phyloP scores from a whole-genome alignment of 2,113 vertebrate genomes.

The Tragelaphus strepsiceros region DNA sequence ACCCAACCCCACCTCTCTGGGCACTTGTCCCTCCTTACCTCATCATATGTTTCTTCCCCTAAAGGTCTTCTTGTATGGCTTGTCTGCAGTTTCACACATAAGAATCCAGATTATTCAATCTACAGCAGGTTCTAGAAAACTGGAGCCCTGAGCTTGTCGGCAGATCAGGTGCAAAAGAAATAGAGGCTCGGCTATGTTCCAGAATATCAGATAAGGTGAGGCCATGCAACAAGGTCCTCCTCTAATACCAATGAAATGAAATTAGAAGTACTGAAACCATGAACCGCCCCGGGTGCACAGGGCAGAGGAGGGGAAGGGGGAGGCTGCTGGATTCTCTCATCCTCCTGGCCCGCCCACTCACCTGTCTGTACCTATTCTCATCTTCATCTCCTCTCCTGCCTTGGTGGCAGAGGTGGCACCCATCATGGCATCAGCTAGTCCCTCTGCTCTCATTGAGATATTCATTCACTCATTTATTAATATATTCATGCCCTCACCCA shows the following conservation, averaged over 20 bases:
- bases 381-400: background rate
- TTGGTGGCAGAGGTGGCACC: background rate
- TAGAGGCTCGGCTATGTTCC: background rate
- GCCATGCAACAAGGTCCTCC: background rate
- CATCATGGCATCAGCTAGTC: background rate
- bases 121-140: background rate
- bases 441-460: background rate
- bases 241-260: background rate
- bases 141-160: background rate
- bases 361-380: background rate
- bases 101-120: background rate
- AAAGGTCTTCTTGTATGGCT: background rate
- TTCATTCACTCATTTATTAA: background rate
- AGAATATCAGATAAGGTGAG: background rate
- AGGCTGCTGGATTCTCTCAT: background rate
- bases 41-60: background rate
- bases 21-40: too few species aligned
- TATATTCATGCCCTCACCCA: background rate
- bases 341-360: background rate
- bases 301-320: background rate
- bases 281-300: background rate
- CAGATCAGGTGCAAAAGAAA: background rate
- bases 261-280: background rate
- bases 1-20: background rate
- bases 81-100: background rate